These are phyloP conservation scores for Lytechinus pictus DNA, from an alignment of 35 echinoderm and acorn worm species.

Conservation along the genomic window DNA sequence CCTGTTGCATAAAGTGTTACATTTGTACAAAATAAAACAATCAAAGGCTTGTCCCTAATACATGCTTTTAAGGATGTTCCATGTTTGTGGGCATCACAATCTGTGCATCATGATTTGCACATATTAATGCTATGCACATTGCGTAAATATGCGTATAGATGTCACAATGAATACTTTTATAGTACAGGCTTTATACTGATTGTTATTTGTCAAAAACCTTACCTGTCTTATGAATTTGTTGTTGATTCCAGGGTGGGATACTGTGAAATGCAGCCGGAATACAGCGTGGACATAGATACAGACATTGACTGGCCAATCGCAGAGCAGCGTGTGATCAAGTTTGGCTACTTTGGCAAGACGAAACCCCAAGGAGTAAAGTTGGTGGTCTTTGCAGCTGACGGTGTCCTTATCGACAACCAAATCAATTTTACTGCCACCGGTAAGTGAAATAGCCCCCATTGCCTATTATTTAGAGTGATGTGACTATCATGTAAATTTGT, in stretches of 20 bases:
- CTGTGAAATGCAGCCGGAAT: slow-evolving; percentile 95
- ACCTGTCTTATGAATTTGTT: neutral
- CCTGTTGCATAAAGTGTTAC: no score
- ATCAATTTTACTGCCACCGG: slow-evolving; percentile 82
- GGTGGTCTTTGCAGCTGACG: slow-evolving; percentile 88
- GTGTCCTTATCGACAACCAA: slow-evolving; percentile 94
- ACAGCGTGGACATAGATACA: slow-evolving; percentile 98
- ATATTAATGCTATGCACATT: no score
- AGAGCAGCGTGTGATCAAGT: slow-evolving; percentile 95
- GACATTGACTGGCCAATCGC: slow-evolving; percentile 98
- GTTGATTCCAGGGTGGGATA: slow-evolving; percentile 80
- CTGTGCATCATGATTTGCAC: no score
- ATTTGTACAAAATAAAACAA: no score
- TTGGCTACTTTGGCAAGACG: slow-evolving; percentile 95
- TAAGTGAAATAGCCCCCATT: neutral
- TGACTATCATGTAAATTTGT: no score
- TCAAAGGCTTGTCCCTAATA: no score
- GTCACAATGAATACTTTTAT: no score
- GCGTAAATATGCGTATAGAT: no score
- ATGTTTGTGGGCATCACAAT: no score
- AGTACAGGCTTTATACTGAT: no score
- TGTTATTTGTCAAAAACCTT: neutral
- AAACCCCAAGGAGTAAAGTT: slow-evolving; percentile 85
- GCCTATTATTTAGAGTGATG: no score
- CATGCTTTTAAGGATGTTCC: no score